These are phyloP conservation scores for Balaenoptera acutorostrata DNA, from an alignment of 2,113 vertebrate genomes.

Conservation along the genomic window DNA sequence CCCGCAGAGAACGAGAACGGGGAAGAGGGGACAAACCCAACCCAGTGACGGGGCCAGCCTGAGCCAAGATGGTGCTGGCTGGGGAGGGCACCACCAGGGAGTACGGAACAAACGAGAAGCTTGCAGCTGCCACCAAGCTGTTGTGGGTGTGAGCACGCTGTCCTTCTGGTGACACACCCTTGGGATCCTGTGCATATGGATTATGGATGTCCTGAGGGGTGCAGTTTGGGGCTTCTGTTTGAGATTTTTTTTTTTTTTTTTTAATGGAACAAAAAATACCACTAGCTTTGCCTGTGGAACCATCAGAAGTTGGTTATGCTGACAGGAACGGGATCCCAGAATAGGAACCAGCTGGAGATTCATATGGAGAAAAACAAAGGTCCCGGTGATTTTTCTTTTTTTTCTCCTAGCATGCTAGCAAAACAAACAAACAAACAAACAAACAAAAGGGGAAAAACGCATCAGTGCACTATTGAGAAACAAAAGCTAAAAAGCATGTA, in stretches of 20 bases:
- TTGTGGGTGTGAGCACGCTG: accelerated
- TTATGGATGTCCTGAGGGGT: background rate
- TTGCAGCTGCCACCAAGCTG: background rate
- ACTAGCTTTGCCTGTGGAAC: too few species aligned
- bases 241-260: too few species aligned
- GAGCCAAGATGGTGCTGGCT: background rate
- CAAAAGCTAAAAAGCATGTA: background rate
- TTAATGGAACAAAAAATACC: background rate
- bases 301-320: background rate
- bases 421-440: background rate
- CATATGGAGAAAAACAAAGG: background rate
- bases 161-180: background rate
- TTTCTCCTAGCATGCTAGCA: background rate
- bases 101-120: accelerated
- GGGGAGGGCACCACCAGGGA: background rate
- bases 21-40: background rate
- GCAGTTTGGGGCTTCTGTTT: background rate
- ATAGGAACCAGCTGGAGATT: background rate
- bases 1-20: accelerated
- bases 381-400: background rate
- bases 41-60: background rate
- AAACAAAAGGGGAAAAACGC: background rate
- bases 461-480: background rate
- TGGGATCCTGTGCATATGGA: background rate
- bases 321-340: background rate